A percentile compares a stretch with the other conserved stretches of the same genome.
Conservation (phyloP, 2,113 vertebrate genomes). For the Elephantulus edwardii region DNA sequence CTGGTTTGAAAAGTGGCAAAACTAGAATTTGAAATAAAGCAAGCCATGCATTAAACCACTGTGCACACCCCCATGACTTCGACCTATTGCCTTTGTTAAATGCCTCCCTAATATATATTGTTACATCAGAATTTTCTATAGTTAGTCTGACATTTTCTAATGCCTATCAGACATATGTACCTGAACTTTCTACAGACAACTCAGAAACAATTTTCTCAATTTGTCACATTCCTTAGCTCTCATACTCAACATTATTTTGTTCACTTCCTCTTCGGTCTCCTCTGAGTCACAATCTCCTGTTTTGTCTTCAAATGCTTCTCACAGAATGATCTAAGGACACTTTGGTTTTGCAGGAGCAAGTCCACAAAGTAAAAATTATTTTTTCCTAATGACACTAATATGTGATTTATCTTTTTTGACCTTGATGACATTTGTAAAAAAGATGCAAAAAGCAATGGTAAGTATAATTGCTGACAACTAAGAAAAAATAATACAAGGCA, state of each 20-base stretch:
- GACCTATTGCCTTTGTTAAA: not conserved
- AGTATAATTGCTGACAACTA: not conserved
- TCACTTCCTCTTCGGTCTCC: not conserved
- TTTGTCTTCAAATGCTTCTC: not conserved
- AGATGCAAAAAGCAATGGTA: not conserved
- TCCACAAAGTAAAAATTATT: constrained; percentile 11
- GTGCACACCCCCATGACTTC: not conserved
- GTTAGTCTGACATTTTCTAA: not conserved
- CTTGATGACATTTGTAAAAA: not conserved
- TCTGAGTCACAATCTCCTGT: not conserved
- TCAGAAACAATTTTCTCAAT: not conserved
- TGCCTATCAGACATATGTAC: not conserved
- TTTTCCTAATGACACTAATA: not conserved
- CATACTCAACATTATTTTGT: not conserved
- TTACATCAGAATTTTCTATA: not conserved
- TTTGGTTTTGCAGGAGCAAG: not conserved
- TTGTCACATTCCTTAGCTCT: not conserved
- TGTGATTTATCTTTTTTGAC: not conserved
- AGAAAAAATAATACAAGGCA: not conserved
- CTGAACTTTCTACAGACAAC: not conserved
- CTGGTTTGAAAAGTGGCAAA: not conserved
- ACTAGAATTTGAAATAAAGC: constrained; percentile 12
- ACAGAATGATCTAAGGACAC: not conserved
- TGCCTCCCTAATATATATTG: not conserved
- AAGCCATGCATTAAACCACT: not conserved